Base-by-base conservation (phyloP, 1,140 invertebrate genomes). In the Thalassaphorura encarpata region DNA sequence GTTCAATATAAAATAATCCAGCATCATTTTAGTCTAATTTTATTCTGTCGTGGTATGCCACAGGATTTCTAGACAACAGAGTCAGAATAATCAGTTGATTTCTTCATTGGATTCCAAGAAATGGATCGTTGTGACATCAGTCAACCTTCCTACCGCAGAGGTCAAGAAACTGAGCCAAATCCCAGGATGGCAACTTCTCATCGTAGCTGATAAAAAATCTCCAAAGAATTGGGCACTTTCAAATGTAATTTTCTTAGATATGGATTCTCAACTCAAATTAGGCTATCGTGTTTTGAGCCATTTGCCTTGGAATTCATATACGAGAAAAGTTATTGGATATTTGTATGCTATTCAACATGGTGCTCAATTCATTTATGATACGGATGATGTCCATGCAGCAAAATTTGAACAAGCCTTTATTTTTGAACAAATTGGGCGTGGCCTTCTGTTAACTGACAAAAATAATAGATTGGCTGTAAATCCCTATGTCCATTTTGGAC, bases 321-420 rank as follows among this genome's bases (percentile, higher is more conserved):
- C 55, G 3, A 15, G 65, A 28, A 66, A 66, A 50, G 63, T 33
- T 23, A 46, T 67, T 31, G 65, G 65, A 21, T 66, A 67, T 53
- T 56, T 66, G 42, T 67, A 62, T 58, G 65, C 65, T 2, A 65
- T 67, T 33, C n/a, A 61, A 31, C 50, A 66, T 18, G 69, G 69
- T 29, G 69, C 69, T n/a, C 39, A 67, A 52, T 66, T 62, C 54
- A 70, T 70, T 33, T 70, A 71, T 52, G 69, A 71, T 52, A 70
- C 69, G 19, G 69, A 70, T 60, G 69, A 70, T 56, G 69, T 71
- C 53, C 71, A 70, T 55, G 63, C 23, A 54, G 53, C 47, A 24
- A 63, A 26, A 53, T 39, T 51, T 23, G 24, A 13, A 42, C 58
- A 23, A 15, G 15, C 4, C 18, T 13, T 23, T 18, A 29, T 29